Base-by-base conservation (phyloP, 2,113 vertebrate species). In the Chlamydotis undulata region DNA sequence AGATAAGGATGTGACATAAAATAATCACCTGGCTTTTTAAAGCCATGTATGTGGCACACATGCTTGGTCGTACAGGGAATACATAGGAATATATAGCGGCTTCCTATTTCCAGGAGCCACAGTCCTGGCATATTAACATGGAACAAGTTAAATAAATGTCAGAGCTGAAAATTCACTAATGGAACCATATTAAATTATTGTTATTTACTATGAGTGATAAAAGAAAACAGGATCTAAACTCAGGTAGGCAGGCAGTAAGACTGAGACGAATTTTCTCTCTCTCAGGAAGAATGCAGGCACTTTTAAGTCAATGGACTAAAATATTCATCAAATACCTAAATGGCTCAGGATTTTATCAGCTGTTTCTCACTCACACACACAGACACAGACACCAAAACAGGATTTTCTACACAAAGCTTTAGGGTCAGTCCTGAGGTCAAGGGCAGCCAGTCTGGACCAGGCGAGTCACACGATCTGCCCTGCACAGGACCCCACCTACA, bases 391-490 rank as follows among this genome's bases (percentile, higher is more conserved):
- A 7, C 15, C 9, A 33, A 43, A 24, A 74, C 33, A 75, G 10
- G 17, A 33, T 49, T 41, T 90, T 50, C 39, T 67, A 43, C 22
- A 47, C n/a, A 86, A 64, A 81, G 5, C 6, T 5, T 43, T 50
- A 19, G 22, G 19, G 47, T 74, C 41, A 68, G 29, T 53, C 43
- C n/a, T 70, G 25, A 67, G 47, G 64, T 77, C 47, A 67, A 65
- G 60, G 35, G 24, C 57, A 86, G 43, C 12, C 37, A 28, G 35
- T 21, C 13, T 52, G 25, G 39, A 60, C 25, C 43, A 76, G 15
- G 14, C 12, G 17, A 21, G 43, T 39, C 56, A 52, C 0, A 1
- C 26, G 28, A 65, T 8, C 8, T 0, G 2, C 21, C 39, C 21
- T 19, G 37, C 18, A 10, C 33, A 47, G 45, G 25, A 53, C 45